phyloP scores from a whole-genome alignment of 1,140 invertebrate genomes.

The Scaptomyza hsui region DNA sequence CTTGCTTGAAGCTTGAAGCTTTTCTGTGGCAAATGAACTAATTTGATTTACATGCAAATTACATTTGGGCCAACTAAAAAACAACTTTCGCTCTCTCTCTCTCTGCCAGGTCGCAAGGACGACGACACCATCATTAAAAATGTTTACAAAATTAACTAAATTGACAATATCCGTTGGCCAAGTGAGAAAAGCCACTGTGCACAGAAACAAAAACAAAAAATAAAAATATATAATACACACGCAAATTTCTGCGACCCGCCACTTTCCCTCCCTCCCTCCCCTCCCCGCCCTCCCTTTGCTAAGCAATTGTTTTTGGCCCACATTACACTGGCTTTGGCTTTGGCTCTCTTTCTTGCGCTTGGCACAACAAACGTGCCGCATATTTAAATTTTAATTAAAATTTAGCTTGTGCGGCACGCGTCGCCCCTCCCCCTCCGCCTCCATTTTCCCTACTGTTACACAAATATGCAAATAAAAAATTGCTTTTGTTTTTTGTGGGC shows the following conservation, averaged over 20 bases:
- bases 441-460: not conserved
- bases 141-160: slow-evolving; percentile 73
- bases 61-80: slow-evolving; percentile 57
- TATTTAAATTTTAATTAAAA: slow-evolving; percentile 82
- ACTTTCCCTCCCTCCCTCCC: not conserved
- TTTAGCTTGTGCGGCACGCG: slow-evolving; percentile 44
- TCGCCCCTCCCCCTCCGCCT: not conserved
- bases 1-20: not conserved
- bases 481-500: slow-evolving; percentile 33
- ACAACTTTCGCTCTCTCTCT: slow-evolving; percentile 21
- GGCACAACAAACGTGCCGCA: slow-evolving; percentile 66
- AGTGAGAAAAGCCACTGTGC: slow-evolving; percentile 5
- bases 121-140: slow-evolving; percentile 46
- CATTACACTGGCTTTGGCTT: slow-evolving; percentile 34
- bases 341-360: slow-evolving; percentile 45
- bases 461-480: slow-evolving; percentile 75
- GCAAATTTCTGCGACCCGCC: not conserved
- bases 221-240: slow-evolving; percentile 3
- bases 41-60: slow-evolving; percentile 77
- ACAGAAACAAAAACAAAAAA: slow-evolving; percentile 23
- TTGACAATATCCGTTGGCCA: slow-evolving; percentile 66
- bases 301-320: slow-evolving; percentile 37
- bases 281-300: not conserved
- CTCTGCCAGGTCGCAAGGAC: not conserved
- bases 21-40: slow-evolving; percentile 48